phyloP scores from a whole-genome alignment of 2,797 vertebrate genomes.

The Rhynchotus rufescens region DNA sequence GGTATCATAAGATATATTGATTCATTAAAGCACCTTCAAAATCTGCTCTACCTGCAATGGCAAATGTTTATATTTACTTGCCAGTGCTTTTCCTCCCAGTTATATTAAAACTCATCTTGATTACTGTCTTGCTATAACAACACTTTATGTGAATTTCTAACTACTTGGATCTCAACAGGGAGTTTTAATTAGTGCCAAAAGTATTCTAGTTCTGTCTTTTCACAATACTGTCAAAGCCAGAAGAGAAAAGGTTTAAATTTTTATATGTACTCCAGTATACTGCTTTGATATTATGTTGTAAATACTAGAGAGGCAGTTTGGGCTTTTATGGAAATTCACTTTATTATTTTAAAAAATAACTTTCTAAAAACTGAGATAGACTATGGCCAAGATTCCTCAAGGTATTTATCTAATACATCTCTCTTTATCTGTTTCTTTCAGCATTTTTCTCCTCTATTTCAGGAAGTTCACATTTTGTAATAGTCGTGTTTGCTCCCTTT shows the following conservation, averaged over 20 bases:
- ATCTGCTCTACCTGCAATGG: background rate
- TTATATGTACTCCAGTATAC: background rate
- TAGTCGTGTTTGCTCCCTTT: background rate
- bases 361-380: background rate
- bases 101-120: constrained; percentile 26
- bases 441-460: background rate
- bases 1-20: background rate
- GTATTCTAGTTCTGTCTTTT: constrained; percentile 29
- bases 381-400: background rate
- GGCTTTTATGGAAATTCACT: constrained; percentile 7
- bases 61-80: background rate
- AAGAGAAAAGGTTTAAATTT: constrained; percentile 55
- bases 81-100: background rate
- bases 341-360: constrained; percentile 6
- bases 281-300: constrained; percentile 36
- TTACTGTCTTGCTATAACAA: constrained; percentile 17
- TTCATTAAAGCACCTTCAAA: background rate
- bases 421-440: background rate
- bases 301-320: background rate
- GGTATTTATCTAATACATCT: background rate
- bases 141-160: constrained; percentile 14
- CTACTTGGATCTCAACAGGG: background rate
- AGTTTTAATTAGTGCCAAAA: constrained; percentile 46
- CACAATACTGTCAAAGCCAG: constrained; percentile 2
- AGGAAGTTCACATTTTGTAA: background rate